Conservation (phyloP, 2,888 invertebrate species). For the Dryobotodes eremita region DNA sequence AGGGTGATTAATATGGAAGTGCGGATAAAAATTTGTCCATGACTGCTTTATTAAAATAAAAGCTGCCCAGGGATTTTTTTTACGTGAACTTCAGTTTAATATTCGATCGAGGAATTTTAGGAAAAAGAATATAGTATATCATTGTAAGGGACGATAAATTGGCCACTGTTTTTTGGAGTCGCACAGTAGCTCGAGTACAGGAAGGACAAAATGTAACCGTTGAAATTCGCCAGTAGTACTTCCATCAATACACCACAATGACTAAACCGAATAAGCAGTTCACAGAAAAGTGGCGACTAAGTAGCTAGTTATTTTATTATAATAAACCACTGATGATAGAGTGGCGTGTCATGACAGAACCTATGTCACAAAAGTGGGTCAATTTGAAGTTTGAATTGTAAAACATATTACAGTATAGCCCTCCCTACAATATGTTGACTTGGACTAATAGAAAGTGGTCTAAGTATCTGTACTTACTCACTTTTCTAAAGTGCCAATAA, state of each 20-base stretch:
- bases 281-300: neutral
- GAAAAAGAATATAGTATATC: neutral
- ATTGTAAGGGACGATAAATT: neutral
- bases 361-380: slow-evolving; percentile 26
- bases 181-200: neutral
- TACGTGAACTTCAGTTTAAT: slow-evolving; percentile 8
- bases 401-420: neutral
- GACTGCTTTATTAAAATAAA: slow-evolving; percentile 27
- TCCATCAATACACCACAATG: slow-evolving; percentile 1
- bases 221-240: neutral
- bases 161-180: neutral
- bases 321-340: slow-evolving; percentile 17
- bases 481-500: too few species aligned
- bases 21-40: slow-evolving; percentile 19
- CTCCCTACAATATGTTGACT: neutral
- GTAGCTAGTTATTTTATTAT: slow-evolving; percentile 13
- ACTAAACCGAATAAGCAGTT: slow-evolving; percentile 8
- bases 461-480: too few species aligned
- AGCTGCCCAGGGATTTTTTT: neutral
- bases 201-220: neutral
- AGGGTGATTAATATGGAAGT: slow-evolving; percentile 43
- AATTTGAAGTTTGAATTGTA: slow-evolving; percentile 7
- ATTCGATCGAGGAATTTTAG: slow-evolving; percentile 15
- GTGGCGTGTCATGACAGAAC: slow-evolving; percentile 25
- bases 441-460: neutral